A percentile compares a stretch with the other conserved stretches of the same genome.
These are phyloP conservation scores for Sciaenops ocellatus DNA, from an alignment of 2,797 vertebrate species.

Conservation along the genomic window DNA sequence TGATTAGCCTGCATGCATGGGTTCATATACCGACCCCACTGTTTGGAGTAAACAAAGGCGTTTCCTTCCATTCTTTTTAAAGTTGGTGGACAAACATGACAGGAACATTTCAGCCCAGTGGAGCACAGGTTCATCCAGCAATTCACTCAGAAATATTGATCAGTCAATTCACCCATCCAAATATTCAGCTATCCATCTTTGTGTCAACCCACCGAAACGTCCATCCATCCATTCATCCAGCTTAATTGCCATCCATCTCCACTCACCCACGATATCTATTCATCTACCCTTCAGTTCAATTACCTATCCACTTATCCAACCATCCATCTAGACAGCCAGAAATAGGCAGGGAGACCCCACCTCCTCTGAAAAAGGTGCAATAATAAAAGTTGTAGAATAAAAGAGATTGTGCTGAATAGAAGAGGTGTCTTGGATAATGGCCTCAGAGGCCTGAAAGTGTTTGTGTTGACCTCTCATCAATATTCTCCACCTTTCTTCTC, in stretches of 20 bases:
- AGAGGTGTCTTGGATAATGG: not conserved
- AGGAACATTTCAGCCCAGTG: not conserved
- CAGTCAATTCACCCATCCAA: constrained; percentile 11
- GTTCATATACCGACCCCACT: no score
- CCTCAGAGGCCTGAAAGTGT: constrained; percentile 25
- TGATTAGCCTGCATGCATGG: not conserved
- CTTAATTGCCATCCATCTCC: constrained; percentile 15
- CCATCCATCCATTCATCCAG: constrained; percentile 24
- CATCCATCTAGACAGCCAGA: not conserved
- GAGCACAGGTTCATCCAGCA: not conserved
- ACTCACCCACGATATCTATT: constrained; percentile 13
- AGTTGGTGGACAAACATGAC: not conserved
- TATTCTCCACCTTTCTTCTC: constrained; percentile 34
- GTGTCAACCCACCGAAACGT: not conserved
- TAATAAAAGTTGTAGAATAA: not conserved
- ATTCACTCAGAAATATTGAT: constrained; percentile 34
- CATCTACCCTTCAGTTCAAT: constrained; percentile 1
- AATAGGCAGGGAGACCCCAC: no score
- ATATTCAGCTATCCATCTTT: constrained; percentile 2
- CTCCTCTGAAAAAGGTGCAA: no score
- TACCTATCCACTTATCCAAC: not conserved
- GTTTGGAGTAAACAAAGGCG: constrained; percentile 3
- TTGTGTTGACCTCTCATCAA: constrained; percentile 53
- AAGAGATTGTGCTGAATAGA: not conserved
- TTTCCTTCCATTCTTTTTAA: not conserved